Evolutionary conservation across 1,140 invertebrate species (phyloP).

Genomic region (Uloborus diversus): DNA sequence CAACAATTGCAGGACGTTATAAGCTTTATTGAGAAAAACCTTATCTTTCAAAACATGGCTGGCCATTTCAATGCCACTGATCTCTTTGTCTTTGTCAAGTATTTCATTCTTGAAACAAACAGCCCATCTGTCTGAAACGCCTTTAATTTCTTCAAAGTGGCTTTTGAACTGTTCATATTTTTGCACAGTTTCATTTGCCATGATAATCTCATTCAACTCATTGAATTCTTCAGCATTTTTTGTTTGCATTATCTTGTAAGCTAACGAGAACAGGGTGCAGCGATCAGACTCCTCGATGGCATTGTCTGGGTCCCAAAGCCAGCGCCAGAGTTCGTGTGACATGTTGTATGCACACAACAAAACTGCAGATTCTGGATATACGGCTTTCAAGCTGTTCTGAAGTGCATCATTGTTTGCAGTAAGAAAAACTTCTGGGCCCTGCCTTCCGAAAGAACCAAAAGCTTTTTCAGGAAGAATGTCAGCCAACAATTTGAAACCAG

Average conservation of each 20-base stretch:
- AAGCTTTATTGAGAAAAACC: conserved; percentile 41
- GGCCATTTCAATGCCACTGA: conserved; percentile 48
- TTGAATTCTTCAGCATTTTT: conserved; percentile 40
- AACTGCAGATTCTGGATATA: conserved; percentile 43
- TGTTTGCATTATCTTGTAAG: conserved; percentile 44
- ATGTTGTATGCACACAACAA: conserved; percentile 42
- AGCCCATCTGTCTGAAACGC: conserved; percentile 28
- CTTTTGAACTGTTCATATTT: conserved; percentile 37
- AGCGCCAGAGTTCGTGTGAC: conserved; percentile 36
- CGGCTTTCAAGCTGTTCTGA: conserved; percentile 31
- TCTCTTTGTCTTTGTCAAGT: conserved; percentile 41
- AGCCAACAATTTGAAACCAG: conserved; percentile 41
- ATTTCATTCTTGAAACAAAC: conserved; percentile 53
- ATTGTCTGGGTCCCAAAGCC: conserved; percentile 40
- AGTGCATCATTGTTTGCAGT: conserved; percentile 35
- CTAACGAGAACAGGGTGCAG: conserved; percentile 36
- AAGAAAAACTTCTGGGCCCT: conserved; percentile 43
- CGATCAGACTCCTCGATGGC: conserved; percentile 29
- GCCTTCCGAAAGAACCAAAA: conserved; percentile 33
- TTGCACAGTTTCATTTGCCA: conserved; percentile 20
- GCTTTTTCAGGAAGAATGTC: conserved; percentile 35
- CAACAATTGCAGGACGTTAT: conserved; percentile 43
- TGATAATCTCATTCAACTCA: neutral
- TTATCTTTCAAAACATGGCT: conserved; percentile 47
- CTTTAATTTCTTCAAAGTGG: conserved; percentile 38